Evolutionary conservation across 2,113 vertebrate genomes (phyloP).

Genomic region (Odontophorus gujanensis): DNA sequence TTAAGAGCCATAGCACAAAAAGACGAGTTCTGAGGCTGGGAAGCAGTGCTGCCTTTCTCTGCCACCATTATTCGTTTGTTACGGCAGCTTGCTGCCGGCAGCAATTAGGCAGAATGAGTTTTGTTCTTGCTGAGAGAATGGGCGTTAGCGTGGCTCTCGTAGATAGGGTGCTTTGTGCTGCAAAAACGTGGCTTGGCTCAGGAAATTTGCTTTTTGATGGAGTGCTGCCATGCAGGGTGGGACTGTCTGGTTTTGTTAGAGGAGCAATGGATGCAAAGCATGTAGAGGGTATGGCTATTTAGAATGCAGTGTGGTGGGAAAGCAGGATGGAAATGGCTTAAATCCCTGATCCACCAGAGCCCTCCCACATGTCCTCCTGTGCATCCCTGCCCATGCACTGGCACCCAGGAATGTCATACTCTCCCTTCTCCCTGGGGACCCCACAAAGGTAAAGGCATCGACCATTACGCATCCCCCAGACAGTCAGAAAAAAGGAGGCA

Average conservation of each 20-base stretch:
- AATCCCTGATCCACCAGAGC: neutral
- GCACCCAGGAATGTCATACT: neutral
- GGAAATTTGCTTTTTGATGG: neutral
- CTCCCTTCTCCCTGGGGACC: neutral
- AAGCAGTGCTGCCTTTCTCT: neutral
- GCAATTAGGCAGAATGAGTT: conserved; percentile 4
- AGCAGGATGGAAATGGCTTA: neutral
- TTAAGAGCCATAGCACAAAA: neutral
- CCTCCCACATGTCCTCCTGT: neutral
- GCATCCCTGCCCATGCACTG: neutral
- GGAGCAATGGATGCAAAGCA: accelerated
- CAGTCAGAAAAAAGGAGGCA: neutral
- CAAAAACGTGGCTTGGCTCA: neutral
- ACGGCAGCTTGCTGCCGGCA: neutral
- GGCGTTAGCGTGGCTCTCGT: neutral
- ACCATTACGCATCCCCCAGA: neutral
- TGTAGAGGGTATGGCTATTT: too few relatives aligned
- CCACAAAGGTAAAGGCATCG: accelerated
- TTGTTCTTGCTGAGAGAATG: neutral
- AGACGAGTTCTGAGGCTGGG: neutral
- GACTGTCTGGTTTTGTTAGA: neutral
- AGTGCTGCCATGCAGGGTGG: neutral
- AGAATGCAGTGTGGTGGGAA: neutral
- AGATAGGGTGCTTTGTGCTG: neutral
- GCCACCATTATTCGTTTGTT: neutral